Conservation (phyloP, 1,140 invertebrate genomes). For the Elymnias hypermnestra region DNA sequence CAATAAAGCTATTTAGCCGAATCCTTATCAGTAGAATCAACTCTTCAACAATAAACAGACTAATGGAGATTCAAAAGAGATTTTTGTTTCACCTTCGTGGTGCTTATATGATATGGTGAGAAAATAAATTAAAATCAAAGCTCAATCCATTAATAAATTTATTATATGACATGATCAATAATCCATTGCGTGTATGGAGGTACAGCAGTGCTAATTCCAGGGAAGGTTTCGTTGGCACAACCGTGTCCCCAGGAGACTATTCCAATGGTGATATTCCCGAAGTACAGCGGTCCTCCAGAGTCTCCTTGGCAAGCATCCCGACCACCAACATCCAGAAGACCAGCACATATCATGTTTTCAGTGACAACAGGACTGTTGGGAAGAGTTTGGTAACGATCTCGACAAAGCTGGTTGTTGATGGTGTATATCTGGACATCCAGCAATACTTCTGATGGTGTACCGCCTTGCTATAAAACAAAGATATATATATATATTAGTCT, state of each 20-base stretch:
- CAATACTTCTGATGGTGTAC: conserved; percentile 54
- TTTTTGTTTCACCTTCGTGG: too few species aligned
- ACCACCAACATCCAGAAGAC: conserved; percentile 30
- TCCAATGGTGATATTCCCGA: conserved; percentile 43
- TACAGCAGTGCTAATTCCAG: not conserved
- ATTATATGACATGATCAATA: conserved; percentile 20
- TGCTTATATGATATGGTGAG: too few species aligned
- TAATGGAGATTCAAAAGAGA: too few species aligned
- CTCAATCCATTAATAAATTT: not conserved
- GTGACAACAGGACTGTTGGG: conserved; percentile 8
- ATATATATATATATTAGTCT: too few species aligned
- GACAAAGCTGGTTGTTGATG: conserved; percentile 27
- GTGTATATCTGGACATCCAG: conserved; percentile 25
- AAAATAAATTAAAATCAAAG: too few species aligned
- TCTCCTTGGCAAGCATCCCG: conserved; percentile 81
- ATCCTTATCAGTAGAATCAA: too few species aligned
- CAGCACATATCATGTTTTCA: conserved; percentile 40
- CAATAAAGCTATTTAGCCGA: too few species aligned
- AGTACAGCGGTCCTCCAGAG: conserved; percentile 78
- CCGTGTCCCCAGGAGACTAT: conserved; percentile 72
- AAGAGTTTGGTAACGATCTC: conserved; percentile 13
- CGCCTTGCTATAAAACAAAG: conserved; percentile 15
- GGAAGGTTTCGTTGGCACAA: conserved; percentile 68
- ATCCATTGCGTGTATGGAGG: conserved; percentile 38
- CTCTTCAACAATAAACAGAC: too few species aligned